A percentile compares a stretch with the other conserved stretches of the same genome.
These are phyloP conservation scores for Temnothorax rugatulus DNA, from an alignment of 2,888 invertebrate species.

Conservation along the genomic window DNA sequence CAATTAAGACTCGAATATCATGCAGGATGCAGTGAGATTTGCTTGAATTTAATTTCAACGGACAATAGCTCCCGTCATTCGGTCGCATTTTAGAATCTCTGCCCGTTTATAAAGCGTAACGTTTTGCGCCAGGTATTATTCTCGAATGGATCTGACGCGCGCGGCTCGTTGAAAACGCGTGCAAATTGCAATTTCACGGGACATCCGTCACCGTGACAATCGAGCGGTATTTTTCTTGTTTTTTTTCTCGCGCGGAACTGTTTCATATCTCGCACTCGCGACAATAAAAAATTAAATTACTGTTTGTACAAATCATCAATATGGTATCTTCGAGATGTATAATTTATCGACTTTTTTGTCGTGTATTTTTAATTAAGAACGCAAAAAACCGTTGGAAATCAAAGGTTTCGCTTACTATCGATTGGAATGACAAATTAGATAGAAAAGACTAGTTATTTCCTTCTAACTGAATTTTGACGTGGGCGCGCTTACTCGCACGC, in stretches of 20 bases:
- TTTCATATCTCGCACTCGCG: background rate
- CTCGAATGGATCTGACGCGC: slow-evolving; percentile 9
- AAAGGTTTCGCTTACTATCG: background rate
- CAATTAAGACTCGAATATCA: slow-evolving; percentile 7
- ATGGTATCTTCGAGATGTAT: slow-evolving; percentile 5
- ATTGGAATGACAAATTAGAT: background rate
- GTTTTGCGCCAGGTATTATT: slow-evolving; percentile 9
- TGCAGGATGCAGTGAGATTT: background rate
- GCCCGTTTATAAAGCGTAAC: background rate
- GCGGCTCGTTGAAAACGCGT: slow-evolving; percentile 22
- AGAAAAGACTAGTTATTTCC: background rate
- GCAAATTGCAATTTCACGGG: slow-evolving; percentile 39
- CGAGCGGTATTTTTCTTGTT: slow-evolving; percentile 23
- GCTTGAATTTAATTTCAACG: background rate
- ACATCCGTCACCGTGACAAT: slow-evolving; percentile 42
- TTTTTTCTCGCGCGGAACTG: background rate
- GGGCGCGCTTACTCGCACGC: background rate
- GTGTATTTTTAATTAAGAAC: background rate
- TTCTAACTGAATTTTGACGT: background rate
- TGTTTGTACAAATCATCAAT: background rate
- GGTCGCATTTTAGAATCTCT: background rate
- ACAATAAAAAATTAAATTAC: slow-evolving; percentile 29
- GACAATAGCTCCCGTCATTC: slow-evolving; percentile 1
- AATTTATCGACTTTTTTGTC: background rate
- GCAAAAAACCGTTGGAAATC: background rate